phyloP scores from a whole-genome alignment of 2,113 vertebrate genomes.

The Neolamprologus ventralis region DNA sequence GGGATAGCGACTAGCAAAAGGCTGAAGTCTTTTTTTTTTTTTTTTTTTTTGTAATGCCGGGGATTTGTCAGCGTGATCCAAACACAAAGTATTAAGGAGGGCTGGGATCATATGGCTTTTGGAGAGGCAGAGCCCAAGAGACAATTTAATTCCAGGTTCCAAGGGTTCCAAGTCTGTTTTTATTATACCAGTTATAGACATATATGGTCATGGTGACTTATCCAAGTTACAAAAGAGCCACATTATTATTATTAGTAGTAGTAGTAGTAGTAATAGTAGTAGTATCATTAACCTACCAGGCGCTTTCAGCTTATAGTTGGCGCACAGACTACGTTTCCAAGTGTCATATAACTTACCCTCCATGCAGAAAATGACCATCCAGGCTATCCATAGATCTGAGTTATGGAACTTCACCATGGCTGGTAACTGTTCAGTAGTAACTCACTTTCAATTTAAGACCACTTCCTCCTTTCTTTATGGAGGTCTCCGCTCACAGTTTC shows the following conservation, averaged over 20 bases:
- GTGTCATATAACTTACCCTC: conserved; percentile 60
- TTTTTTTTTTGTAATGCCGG: not conserved
- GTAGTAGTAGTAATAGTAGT: not conserved
- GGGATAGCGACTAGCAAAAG: not conserved
- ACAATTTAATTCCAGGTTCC: conserved; percentile 27
- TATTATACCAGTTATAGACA: not conserved
- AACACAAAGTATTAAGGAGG: conserved; percentile 29
- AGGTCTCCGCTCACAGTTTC: conserved; percentile 18
- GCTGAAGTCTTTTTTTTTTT: conserved; percentile 4
- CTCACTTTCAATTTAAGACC: conserved; percentile 1
- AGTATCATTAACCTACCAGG: not conserved
- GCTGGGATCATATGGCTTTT: conserved; percentile 20
- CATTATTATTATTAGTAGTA: not conserved
- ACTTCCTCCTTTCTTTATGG: not conserved
- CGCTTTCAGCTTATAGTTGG: not conserved
- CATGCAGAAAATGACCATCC: conserved; percentile 69
- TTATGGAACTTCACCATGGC: conserved; percentile 74
- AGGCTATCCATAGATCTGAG: conserved; percentile 77
- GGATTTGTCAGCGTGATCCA: conserved; percentile 50
- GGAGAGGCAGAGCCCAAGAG: not conserved
- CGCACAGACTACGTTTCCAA: not conserved
- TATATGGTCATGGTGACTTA: not conserved
- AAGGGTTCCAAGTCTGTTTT: conserved; percentile 23
- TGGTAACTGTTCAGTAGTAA: not conserved
- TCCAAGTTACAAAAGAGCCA: not conserved